A percentile compares a stretch with the other conserved stretches of the same genome.
Conservation (phyloP, 1,140 invertebrate species). For the Drosophila nikananu region DNA sequence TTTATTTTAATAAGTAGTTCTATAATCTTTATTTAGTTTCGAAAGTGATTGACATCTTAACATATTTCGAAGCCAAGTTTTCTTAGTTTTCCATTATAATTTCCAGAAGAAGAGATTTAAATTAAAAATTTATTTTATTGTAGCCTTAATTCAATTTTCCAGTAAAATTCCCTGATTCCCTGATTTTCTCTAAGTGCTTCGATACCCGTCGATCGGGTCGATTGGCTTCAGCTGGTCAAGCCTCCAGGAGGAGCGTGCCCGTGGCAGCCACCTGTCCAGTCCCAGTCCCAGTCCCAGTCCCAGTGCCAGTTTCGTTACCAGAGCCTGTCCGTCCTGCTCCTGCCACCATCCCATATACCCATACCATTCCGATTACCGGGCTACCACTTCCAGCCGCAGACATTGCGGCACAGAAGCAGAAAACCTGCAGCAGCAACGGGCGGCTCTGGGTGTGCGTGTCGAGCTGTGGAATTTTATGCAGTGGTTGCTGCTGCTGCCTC, state of each 20-base stretch:
- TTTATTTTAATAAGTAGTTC: background rate
- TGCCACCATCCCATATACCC: slow-evolving; percentile 11
- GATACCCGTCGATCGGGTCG: slow-evolving; percentile 72
- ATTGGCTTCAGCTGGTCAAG: slow-evolving; percentile 64
- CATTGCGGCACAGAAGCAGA: slow-evolving; percentile 73
- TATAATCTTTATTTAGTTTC: background rate
- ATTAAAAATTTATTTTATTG: too few relatives aligned
- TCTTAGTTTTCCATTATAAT: background rate
- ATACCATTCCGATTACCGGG: slow-evolving; percentile 16
- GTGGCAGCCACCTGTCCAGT: slow-evolving; percentile 48
- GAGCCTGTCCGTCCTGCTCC: slow-evolving; percentile 31
- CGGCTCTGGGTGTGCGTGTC: slow-evolving; percentile 60
- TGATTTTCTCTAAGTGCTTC: slow-evolving; percentile 1
- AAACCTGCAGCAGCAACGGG: slow-evolving; percentile 24
- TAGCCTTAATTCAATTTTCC: background rate
- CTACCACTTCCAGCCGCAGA: slow-evolving; percentile 48
- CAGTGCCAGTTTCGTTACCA: slow-evolving; percentile 28
- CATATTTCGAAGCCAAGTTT: background rate
- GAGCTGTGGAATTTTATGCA: slow-evolving; percentile 78
- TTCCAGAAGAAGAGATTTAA: too few relatives aligned
- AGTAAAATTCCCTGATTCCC: background rate
- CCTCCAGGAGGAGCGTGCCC: slow-evolving; percentile 57
- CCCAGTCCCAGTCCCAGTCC: slow-evolving; percentile 47
- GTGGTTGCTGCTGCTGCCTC: slow-evolving; percentile 54
- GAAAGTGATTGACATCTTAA: background rate